A percentile compares a stretch with the other conserved stretches of the same genome.
Conservation (phyloP, 1,140 invertebrate genomes). For the Apolygus lucorum region DNA sequence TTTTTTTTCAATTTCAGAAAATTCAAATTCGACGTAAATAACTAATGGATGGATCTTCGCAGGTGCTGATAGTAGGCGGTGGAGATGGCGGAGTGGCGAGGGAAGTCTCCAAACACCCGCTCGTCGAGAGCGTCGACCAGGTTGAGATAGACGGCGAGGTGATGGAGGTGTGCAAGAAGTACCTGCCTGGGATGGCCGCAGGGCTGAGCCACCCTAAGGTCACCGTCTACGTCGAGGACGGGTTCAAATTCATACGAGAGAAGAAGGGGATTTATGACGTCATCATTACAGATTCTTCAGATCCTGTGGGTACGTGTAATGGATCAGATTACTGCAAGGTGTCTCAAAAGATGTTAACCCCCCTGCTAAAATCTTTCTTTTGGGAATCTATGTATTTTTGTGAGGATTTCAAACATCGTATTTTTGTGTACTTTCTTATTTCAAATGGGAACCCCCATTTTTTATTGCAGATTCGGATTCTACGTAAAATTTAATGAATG, state of each 20-base stretch:
- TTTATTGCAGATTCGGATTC: too few species aligned
- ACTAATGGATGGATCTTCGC: too few species aligned
- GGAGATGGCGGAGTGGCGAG: slow-evolving; percentile 94
- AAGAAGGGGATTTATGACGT: slow-evolving; percentile 86
- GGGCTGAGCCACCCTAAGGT: slow-evolving; percentile 80
- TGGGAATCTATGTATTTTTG: too few species aligned
- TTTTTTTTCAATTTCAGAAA: too few species aligned
- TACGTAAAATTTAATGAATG: too few species aligned
- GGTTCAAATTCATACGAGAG: slow-evolving; percentile 87
- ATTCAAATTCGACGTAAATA: too few species aligned
- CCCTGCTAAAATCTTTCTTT: too few species aligned
- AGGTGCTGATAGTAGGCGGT: slow-evolving; percentile 92
- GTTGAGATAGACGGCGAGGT: slow-evolving; percentile 94
- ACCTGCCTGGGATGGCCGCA: slow-evolving; percentile 80
- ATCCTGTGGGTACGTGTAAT: slow-evolving; percentile 77
- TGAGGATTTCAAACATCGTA: too few species aligned
- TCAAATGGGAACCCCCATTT: too few species aligned
- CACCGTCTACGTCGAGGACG: slow-evolving; percentile 78
- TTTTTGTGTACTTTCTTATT: too few species aligned
- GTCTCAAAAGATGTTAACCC: too few species aligned
- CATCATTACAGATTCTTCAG: slow-evolving; percentile 96
- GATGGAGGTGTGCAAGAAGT: slow-evolving; percentile 83
- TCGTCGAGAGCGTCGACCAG: slow-evolving; percentile 75
- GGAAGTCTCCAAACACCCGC: slow-evolving; percentile 88
- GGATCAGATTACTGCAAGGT: too few species aligned